Evolutionary conservation across 2,113 vertebrate species (phyloP).

Genomic region (Melanocharis versteri): DNA sequence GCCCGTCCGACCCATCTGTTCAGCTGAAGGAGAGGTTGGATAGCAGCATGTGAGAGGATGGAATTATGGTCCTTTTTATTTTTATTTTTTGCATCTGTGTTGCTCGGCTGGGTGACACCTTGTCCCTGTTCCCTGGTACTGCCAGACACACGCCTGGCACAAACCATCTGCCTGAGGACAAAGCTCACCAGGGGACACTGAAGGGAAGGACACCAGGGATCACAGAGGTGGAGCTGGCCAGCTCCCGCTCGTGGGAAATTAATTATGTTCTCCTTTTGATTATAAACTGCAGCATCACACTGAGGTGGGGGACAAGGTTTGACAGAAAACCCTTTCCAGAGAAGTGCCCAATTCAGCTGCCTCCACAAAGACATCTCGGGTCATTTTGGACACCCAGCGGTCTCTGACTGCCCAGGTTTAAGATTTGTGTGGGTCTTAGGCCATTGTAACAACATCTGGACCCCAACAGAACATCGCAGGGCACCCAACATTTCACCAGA

Average conservation of each 20-base stretch:
- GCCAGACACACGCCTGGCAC: not conserved
- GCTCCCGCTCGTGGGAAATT: not conserved
- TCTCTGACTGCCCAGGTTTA: not conserved
- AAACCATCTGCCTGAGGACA: not conserved
- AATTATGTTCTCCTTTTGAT: not conserved
- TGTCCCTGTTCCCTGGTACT: not conserved
- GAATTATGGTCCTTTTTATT: not conserved
- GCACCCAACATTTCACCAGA: not conserved
- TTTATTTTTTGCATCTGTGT: not conserved
- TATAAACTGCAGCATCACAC: not conserved
- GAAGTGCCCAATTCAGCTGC: not conserved
- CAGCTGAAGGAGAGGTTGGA: slow-evolving; percentile 43
- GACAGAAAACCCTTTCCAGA: not conserved
- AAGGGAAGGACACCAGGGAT: not conserved
- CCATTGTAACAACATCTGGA: not conserved
- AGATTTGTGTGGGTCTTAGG: not conserved
- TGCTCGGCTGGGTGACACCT: not conserved
- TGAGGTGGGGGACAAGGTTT: not conserved
- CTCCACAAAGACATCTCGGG: not conserved
- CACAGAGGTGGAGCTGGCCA: not conserved
- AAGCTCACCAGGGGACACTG: not conserved
- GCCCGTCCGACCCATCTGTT: not conserved
- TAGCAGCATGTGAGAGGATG: slow-evolving; percentile 75
- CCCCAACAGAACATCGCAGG: not conserved
- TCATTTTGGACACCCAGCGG: not conserved